These are phyloP conservation scores for Miltochrista miniata DNA, from an alignment of 2,888 invertebrate genomes.

Conservation along the genomic window DNA sequence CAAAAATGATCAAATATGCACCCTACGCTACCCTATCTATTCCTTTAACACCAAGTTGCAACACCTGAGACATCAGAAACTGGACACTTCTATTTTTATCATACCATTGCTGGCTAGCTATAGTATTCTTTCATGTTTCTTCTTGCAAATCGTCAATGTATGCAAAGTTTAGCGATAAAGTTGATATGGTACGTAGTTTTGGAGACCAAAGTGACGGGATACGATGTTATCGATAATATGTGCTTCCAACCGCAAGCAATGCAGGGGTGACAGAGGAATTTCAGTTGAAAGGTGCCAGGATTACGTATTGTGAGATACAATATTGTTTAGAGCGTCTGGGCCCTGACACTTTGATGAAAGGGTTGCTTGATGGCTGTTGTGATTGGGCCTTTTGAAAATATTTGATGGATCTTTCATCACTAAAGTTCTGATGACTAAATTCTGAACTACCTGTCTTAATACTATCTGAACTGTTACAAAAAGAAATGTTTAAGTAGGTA, in stretches of 20 bases:
- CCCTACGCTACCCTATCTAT: conserved; percentile 67
- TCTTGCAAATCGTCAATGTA: conserved; percentile 32
- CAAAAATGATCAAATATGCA: conserved; percentile 76
- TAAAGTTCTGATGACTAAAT: not conserved
- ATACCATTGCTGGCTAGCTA: conserved; percentile 7
- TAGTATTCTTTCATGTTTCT: not conserved
- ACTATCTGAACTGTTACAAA: no score
- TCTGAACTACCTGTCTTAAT: not conserved
- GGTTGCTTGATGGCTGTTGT: conserved; percentile 19
- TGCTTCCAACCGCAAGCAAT: conserved; percentile 51
- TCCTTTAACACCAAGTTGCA: conserved; percentile 33
- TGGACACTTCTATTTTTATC: not conserved
- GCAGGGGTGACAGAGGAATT: conserved; percentile 43
- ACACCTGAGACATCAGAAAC: not conserved
- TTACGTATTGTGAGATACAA: conserved; percentile 29
- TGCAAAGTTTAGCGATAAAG: not conserved
- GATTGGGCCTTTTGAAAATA: conserved; percentile 34
- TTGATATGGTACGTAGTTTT: conserved; percentile 6
- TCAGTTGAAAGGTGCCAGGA: conserved; percentile 44
- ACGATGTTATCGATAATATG: conserved; percentile 72
- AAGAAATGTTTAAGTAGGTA: no score
- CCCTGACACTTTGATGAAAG: conserved; percentile 24
- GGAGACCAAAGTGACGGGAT: conserved; percentile 48
- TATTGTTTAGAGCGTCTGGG: conserved; percentile 34
- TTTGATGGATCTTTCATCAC: conserved; percentile 18